A percentile compares a stretch with the other conserved stretches of the same genome.
Evolutionary conservation across 2,113 vertebrate genomes (phyloP).

Genomic region (Hylia prasina): DNA sequence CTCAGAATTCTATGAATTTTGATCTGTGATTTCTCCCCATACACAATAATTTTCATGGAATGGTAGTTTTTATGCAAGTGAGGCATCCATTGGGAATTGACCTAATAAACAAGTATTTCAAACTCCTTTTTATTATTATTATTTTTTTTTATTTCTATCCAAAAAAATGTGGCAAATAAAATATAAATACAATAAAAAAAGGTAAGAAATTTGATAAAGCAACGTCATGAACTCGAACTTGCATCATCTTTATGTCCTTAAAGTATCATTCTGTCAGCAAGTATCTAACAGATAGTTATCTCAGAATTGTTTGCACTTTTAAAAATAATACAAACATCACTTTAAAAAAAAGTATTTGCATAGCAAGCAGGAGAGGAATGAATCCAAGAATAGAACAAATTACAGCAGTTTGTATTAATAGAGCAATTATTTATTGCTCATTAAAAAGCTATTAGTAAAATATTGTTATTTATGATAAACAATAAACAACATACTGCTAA

Average conservation of each 20-base stretch:
- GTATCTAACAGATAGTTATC: neutral
- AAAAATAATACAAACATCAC: neutral
- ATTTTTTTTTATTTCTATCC: neutral
- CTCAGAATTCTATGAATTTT: neutral
- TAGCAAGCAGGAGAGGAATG: neutral
- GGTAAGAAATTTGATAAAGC: neutral
- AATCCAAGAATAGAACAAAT: slow-evolving; percentile 17
- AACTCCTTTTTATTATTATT: neutral
- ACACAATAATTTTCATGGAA: neutral
- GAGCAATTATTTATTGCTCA: slow-evolving; percentile 58
- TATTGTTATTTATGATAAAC: slow-evolving; percentile 52
- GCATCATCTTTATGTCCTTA: neutral
- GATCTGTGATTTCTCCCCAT: neutral
- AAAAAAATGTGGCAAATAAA: neutral
- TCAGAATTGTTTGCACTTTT: neutral
- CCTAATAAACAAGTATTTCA: neutral
- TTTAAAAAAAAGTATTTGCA: neutral
- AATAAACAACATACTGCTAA: slow-evolving; percentile 35
- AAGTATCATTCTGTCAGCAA: neutral
- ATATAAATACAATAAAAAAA: neutral
- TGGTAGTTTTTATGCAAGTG: neutral
- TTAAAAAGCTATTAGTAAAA: slow-evolving; percentile 69
- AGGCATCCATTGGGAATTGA: neutral
- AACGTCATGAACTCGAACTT: neutral
- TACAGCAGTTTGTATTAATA: slow-evolving; percentile 49